Conservation (phyloP, 2,797 vertebrate species). For the Xenentodon cancila region DNA sequence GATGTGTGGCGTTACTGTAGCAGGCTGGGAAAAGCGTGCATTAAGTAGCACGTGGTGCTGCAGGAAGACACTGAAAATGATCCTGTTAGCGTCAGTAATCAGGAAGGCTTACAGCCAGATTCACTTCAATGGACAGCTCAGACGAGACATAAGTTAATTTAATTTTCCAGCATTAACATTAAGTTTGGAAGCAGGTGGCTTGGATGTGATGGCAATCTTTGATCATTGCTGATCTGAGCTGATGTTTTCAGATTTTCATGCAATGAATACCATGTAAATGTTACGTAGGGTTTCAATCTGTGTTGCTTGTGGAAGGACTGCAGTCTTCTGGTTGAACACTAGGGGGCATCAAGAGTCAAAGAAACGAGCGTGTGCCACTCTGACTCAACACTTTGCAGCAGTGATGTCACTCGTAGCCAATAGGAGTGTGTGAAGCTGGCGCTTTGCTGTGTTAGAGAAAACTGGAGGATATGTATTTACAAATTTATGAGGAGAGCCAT, state of each 20-base stretch:
- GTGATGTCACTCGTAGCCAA: conserved; percentile 96
- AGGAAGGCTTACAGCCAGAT: conserved; percentile 41
- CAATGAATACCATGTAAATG: background rate
- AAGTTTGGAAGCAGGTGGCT: conserved; percentile 18
- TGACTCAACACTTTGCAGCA: conserved; percentile 70
- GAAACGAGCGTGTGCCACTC: conserved; percentile 21
- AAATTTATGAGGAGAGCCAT: conserved; percentile 41
- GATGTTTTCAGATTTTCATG: background rate
- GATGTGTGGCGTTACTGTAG: conserved; percentile 7
- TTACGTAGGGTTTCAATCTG: background rate
- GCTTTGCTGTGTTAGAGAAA: conserved; percentile 36
- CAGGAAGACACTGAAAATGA: conserved; percentile 32
- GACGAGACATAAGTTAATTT: conserved; percentile 39
- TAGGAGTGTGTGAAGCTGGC: conserved; percentile 65
- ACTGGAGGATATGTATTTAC: conserved; percentile 35
- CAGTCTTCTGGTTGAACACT: conserved; percentile 47
- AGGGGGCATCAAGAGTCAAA: conserved; percentile 69
- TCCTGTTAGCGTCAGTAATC: conserved; percentile 53
- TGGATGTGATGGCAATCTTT: background rate
- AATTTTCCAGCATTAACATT: conserved; percentile 6
- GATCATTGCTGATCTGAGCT: background rate
- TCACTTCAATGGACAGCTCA: conserved; percentile 41
- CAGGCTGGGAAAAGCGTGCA: conserved; percentile 42
- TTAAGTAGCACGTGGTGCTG: conserved; percentile 22
- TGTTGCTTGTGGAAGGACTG: conserved; percentile 7